Evolutionary conservation across 1,140 invertebrate species (phyloP).

Genomic region (Homarus americanus): DNA sequence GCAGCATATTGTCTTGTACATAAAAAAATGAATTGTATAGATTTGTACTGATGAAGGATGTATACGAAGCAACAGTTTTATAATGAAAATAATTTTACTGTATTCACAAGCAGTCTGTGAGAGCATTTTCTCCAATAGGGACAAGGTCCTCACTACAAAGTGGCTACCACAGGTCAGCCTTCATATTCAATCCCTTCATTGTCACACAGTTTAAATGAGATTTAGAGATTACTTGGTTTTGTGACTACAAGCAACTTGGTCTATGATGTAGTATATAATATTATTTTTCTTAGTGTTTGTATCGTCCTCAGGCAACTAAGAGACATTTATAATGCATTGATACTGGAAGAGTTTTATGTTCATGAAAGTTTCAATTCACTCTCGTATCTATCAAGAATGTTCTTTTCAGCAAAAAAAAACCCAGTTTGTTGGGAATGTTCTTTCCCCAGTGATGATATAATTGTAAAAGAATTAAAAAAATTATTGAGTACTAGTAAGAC

Average conservation of each 20-base stretch:
- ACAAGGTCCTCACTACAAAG: not conserved
- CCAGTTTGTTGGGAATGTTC: not conserved
- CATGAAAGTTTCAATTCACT: not conserved
- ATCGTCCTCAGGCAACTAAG: not conserved
- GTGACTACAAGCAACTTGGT: not conserved
- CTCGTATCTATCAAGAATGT: not conserved
- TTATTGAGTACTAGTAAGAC: no score
- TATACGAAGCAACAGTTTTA: conserved; percentile 11
- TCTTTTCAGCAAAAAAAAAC: not conserved
- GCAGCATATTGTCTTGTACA: conserved; percentile 17
- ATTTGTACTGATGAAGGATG: conserved; percentile 23
- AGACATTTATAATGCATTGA: not conserved
- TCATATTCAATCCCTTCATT: not conserved
- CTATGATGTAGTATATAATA: not conserved
- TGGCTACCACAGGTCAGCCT: not conserved
- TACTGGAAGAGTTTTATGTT: not conserved
- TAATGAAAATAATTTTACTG: not conserved
- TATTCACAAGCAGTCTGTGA: not conserved
- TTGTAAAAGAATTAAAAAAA: no score
- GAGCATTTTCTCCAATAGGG: not conserved
- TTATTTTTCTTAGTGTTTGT: not conserved
- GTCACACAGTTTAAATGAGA: not conserved
- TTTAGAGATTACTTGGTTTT: not conserved
- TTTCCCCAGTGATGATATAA: no score
- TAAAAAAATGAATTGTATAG: conserved; percentile 2